Percentiles rank a stretch among this genome's conserved stretches.
Evolutionary conservation across 2,888 invertebrate genomes (phyloP).

Genomic region (Drosophila melanocephala): DNA sequence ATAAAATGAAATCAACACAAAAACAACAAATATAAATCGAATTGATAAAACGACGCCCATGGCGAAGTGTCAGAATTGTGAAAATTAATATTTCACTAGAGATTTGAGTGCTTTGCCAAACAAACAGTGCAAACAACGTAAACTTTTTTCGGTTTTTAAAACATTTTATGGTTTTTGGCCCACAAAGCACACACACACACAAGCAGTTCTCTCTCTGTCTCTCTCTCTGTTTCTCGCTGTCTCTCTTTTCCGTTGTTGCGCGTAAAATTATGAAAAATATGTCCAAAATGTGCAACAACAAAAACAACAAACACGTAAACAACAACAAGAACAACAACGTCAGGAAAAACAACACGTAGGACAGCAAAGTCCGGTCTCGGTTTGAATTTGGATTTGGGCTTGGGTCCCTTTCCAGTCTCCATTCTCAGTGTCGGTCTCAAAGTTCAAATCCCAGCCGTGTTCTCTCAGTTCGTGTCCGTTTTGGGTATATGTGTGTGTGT

Average conservation of each 20-base stretch:
- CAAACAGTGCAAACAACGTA: conserved; percentile 32
- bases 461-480: conserved; percentile 1
- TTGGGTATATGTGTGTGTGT: conserved; percentile 4
- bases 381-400: conserved; percentile 15
- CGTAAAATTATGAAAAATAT: conserved; percentile 77
- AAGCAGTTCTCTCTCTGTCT: conserved; percentile 17
- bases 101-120: conserved; percentile 63
- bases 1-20: conserved; percentile 18
- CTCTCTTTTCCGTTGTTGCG: conserved; percentile 27
- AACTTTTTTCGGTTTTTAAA: conserved; percentile 53
- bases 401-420: conserved; percentile 7
- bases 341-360: conserved; percentile 28
- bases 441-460: conserved; percentile 47
- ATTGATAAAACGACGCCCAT: conserved; percentile 38
- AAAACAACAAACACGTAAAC: conserved; percentile 20
- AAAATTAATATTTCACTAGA: conserved; percentile 78
- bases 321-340: conserved; percentile 31
- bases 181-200: conserved; percentile 11
- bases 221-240: conserved; percentile 4
- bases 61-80: conserved; percentile 75
- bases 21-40: conserved; percentile 23
- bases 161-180: conserved; percentile 42
- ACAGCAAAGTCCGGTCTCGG: conserved; percentile 33
- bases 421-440: conserved; percentile 28
- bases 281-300: conserved; percentile 60